phyloP scores from a whole-genome alignment of 2,113 vertebrate genomes.

The Myotis brandtii region DNA sequence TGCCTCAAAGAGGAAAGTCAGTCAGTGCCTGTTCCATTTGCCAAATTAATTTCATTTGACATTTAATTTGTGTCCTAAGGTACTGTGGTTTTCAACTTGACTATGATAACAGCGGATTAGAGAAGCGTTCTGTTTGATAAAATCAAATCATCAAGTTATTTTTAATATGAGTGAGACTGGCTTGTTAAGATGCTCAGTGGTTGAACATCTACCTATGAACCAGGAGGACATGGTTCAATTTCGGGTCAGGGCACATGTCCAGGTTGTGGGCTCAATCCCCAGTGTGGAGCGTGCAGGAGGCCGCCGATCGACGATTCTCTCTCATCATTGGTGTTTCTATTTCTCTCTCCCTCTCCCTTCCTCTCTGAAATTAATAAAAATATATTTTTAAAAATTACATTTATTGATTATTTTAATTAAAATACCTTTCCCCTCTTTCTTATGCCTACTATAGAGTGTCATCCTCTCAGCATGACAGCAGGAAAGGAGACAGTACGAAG shows the following conservation, averaged over 20 bases:
- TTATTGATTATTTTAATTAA: constrained; percentile 78
- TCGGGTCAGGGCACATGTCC: too few species aligned
- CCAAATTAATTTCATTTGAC: constrained; percentile 88
- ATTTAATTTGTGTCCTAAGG: constrained; percentile 87
- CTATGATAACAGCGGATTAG: constrained; percentile 82
- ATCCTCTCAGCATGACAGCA: neutral
- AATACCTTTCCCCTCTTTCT: constrained; percentile 33
- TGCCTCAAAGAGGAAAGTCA: constrained; percentile 83
- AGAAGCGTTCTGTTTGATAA: constrained; percentile 79
- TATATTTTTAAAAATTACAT: neutral
- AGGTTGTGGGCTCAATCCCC: too few species aligned
- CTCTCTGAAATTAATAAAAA: too few species aligned
- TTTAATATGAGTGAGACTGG: constrained; percentile 68
- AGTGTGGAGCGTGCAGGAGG: too few species aligned
- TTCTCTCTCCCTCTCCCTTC: too few species aligned
- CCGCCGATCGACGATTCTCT: too few species aligned
- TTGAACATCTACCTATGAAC: too few species aligned
- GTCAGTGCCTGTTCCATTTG: constrained; percentile 81
- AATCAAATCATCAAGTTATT: constrained; percentile 83
- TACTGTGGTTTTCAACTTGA: constrained; percentile 81
- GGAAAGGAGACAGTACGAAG: neutral
- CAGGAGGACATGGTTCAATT: too few species aligned
- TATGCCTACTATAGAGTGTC: constrained; percentile 34
- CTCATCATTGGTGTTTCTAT: too few species aligned
- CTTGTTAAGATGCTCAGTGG: constrained; percentile 16